phyloP scores from a whole-genome alignment of 2,797 vertebrate species.

The Microctenopoma stevenorrisi region DNA sequence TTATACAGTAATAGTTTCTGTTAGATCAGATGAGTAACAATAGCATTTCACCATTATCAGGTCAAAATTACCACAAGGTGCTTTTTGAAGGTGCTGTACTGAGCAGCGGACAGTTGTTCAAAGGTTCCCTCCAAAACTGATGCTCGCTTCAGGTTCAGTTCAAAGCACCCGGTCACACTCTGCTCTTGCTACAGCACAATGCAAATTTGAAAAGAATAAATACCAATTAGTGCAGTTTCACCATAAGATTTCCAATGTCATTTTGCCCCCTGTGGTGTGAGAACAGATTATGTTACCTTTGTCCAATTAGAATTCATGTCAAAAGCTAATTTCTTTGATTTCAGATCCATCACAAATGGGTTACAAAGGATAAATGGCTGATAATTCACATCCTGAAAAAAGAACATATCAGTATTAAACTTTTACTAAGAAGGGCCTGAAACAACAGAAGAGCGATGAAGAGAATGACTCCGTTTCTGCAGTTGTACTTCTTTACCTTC shows the following conservation, averaged over 20 bases:
- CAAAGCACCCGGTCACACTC: too few species aligned
- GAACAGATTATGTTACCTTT: conserved; percentile 54
- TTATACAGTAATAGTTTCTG: not conserved
- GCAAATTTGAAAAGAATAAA: too few species aligned
- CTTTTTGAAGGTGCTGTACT: conserved; percentile 32
- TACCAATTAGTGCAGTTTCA: too few species aligned
- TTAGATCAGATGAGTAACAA: not conserved
- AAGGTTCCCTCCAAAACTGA: conserved; percentile 71
- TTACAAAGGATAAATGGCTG: conserved; percentile 49
- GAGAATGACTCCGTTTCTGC: not conserved
- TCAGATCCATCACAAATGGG: conserved; percentile 70
- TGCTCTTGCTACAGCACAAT: too few species aligned
- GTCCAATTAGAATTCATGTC: fast-evolving
- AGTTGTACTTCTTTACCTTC: conserved; percentile 33
- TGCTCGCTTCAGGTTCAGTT: conserved; percentile 60
- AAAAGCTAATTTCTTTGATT: conserved; percentile 65
- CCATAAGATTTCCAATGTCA: too few species aligned
- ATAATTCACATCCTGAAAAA: conserved; percentile 30
- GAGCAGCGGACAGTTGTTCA: conserved; percentile 30
- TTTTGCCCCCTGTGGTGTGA: too few species aligned
- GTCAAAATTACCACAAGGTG: conserved; percentile 69
- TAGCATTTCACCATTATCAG: too few species aligned
- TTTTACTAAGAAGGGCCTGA: not conserved
- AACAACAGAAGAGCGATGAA: not conserved
- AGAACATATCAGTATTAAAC: not conserved